These are phyloP conservation scores for Hormiphora californensis DNA, from an alignment of 37 sponge, comb jelly and placozoan genomes.

Conservation along the genomic window DNA sequence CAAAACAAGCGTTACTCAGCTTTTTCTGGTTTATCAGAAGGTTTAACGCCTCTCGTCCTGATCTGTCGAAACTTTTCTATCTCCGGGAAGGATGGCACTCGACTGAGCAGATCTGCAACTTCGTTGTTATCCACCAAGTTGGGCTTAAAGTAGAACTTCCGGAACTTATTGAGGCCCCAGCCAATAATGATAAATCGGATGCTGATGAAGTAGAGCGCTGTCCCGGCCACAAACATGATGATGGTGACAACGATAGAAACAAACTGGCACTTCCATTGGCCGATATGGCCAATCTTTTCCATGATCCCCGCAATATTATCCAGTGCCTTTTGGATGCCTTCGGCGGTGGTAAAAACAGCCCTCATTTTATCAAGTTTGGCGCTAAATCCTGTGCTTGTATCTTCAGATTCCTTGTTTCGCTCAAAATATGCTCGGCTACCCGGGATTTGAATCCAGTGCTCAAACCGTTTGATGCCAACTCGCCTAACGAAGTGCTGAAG, in stretches of 20 bases:
- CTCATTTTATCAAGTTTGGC: conserved; percentile 46
- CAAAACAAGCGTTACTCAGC: too few relatives aligned
- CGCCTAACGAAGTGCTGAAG: neutral
- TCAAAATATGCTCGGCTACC: conserved; percentile 3
- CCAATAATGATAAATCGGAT: neutral
- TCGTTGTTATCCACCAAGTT: conserved; percentile 50
- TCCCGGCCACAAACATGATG: neutral
- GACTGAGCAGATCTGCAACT: neutral
- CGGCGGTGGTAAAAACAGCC: conserved; percentile 5
- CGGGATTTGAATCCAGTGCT: neutral
- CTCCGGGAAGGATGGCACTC: conserved; percentile 34
- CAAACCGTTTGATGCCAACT: neutral
- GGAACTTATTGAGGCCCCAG: conserved; percentile 50
- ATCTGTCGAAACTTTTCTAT: conserved; percentile 44
- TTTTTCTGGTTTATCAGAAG: too few relatives aligned
- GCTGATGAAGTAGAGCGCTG: neutral
- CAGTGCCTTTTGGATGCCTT: neutral
- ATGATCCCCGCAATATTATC: conserved; percentile 11
- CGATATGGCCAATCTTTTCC: conserved; percentile 33
- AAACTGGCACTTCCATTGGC: conserved; percentile 15
- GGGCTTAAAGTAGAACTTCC: conserved; percentile 52
- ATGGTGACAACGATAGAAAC: neutral
- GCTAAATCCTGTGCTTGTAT: neutral
- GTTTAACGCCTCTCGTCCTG: too few relatives aligned
- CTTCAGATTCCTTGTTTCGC: neutral